Conservation (phyloP, 2,113 vertebrate species). For the Protobothrops flavoviridis region DNA sequence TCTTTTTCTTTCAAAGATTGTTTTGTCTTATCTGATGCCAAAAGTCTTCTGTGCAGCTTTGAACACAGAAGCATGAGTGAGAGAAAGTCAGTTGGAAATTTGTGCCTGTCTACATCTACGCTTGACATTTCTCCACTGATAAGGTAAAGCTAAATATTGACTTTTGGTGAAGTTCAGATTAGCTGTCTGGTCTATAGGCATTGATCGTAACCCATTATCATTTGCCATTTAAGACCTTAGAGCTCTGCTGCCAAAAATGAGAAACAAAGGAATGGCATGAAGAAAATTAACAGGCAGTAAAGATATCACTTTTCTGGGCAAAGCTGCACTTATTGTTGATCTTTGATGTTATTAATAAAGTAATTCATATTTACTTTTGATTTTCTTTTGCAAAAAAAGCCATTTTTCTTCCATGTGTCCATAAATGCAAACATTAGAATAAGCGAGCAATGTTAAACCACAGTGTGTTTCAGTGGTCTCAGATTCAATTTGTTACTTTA, state of each 20-base stretch:
- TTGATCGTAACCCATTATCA: constrained; percentile 64
- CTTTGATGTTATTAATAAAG: constrained; percentile 41
- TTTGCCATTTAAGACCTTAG: constrained; percentile 45
- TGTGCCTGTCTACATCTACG: constrained; percentile 63
- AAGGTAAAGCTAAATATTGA: constrained; percentile 71
- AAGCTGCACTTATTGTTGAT: constrained; percentile 39
- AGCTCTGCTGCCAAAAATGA: constrained; percentile 36
- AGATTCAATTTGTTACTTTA: background rate
- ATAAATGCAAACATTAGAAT: background rate
- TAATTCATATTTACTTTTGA: constrained; percentile 19
- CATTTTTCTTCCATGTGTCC: background rate
- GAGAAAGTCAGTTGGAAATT: constrained; percentile 64
- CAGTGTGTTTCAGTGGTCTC: background rate
- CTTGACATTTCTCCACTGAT: constrained; percentile 75
- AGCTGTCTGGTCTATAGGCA: constrained; percentile 56
- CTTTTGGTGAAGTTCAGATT: constrained; percentile 73
- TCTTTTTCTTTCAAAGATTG: constrained; percentile 39
- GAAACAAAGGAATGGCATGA: constrained; percentile 23
- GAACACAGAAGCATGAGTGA: constrained; percentile 56
- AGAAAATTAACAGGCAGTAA: constrained; percentile 26
- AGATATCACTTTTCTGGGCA: constrained; percentile 20
- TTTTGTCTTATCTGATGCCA: constrained; percentile 76
- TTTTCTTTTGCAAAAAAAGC: constrained; percentile 50
- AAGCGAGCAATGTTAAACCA: constrained; percentile 1
- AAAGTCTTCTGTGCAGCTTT: constrained; percentile 67